Evolutionary conservation across 2,113 vertebrate genomes (phyloP).

Genomic region (Salvator merianae): DNA sequence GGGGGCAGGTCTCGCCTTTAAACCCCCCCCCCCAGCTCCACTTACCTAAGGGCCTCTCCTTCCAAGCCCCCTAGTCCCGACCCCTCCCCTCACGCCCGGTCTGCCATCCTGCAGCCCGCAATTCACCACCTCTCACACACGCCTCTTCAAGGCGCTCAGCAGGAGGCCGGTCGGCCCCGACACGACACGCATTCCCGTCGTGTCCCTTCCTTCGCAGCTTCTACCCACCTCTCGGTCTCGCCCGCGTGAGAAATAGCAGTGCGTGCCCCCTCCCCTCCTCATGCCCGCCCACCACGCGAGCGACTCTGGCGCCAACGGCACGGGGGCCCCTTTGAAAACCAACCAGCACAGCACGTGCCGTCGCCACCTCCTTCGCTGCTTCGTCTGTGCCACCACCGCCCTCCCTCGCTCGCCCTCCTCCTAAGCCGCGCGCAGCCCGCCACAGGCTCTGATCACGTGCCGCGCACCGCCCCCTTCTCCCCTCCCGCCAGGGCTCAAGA

Average conservation of each 20-base stretch:
- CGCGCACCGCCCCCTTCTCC: not conserved
- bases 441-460: slow-evolving; percentile 4
- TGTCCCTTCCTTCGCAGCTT: too few relatives aligned
- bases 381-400: not conserved
- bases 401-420: not conserved
- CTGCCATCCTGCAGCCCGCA: too few relatives aligned
- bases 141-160: not conserved
- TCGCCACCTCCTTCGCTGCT: not conserved
- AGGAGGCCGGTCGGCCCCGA: too few relatives aligned
- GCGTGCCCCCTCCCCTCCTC: too few relatives aligned
- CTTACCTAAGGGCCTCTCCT: too few relatives aligned
- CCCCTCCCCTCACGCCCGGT: not conserved
- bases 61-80: not conserved
- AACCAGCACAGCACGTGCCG: not conserved
- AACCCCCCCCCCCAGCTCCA: not conserved
- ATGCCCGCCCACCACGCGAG: too few relatives aligned
- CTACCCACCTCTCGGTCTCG: too few relatives aligned
- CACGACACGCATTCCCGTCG: too few relatives aligned
- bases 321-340: too few relatives aligned
- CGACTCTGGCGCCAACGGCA: too few relatives aligned
- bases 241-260: not conserved
- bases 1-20: too few relatives aligned
- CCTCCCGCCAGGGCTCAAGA: not conserved
- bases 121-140: not conserved
- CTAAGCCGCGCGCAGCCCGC: too few relatives aligned